Percentiles rank a stretch among this genome's conserved stretches.
phyloP scores from a whole-genome alignment of 1,140 invertebrate species.

The Trichonephila clavata region DNA sequence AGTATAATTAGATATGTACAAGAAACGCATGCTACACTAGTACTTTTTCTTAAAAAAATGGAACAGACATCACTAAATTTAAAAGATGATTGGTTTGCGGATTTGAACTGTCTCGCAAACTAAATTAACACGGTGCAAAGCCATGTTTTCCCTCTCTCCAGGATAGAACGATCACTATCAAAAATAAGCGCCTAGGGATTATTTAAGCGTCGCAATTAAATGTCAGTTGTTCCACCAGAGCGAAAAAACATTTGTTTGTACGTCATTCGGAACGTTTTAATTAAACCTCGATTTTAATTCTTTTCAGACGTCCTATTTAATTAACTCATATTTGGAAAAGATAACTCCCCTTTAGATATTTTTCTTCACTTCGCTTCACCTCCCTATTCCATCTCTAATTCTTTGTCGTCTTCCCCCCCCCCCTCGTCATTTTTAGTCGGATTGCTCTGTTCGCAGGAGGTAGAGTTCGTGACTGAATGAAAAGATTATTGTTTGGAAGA shows the following conservation, averaged over 20 bases:
- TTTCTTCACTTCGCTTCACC: neutral
- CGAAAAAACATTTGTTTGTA: constrained; percentile 60
- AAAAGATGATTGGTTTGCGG: constrained; percentile 22
- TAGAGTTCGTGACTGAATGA: neutral
- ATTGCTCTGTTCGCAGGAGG: neutral
- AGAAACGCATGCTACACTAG: neutral
- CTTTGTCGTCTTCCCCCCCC: neutral
- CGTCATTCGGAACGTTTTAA: constrained; percentile 41
- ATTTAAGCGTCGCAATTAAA: constrained; percentile 52
- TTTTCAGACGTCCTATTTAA: constrained; percentile 50
- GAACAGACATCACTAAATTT: neutral
- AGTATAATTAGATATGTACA: constrained; percentile 17
- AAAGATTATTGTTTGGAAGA: neutral
- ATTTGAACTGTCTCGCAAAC: constrained; percentile 13
- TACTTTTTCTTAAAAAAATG: neutral
- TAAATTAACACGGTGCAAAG: neutral
- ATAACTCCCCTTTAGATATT: neutral
- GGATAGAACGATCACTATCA: neutral
- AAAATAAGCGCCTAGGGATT: constrained; percentile 28
- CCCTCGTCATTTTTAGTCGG: neutral
- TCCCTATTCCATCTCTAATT: neutral
- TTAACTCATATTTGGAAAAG: constrained; percentile 39
- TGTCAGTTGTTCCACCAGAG: neutral
- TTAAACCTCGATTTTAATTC: constrained; percentile 67
- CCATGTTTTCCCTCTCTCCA: constrained; percentile 22